A percentile compares a stretch with the other conserved stretches of the same genome.
These are phyloP conservation scores for Amblyopsis hoosieri DNA, from an alignment of 2,797 vertebrate genomes.

Conservation along the genomic window DNA sequence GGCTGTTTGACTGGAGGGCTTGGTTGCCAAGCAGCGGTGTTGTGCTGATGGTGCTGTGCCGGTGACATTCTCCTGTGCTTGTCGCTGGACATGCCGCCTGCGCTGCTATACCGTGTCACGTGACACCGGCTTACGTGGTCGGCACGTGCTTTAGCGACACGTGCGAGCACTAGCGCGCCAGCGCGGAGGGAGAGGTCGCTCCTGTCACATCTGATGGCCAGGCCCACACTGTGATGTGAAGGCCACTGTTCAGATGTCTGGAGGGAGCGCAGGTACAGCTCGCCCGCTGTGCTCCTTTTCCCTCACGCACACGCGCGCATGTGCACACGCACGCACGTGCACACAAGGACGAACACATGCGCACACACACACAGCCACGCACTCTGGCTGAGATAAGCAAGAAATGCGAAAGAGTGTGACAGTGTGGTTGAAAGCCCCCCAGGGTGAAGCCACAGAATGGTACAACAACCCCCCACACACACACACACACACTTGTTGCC, in stretches of 20 bases:
- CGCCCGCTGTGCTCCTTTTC: constrained; percentile 74
- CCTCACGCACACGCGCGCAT: constrained; percentile 12
- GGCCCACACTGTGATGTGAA: constrained; percentile 83
- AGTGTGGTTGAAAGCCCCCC: constrained; percentile 42
- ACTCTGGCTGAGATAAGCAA: constrained; percentile 13
- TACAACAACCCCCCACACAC: neutral
- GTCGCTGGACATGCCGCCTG: neutral
- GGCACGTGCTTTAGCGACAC: neutral
- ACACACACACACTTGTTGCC: neutral
- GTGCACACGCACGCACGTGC: constrained; percentile 6
- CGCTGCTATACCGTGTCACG: constrained; percentile 25
- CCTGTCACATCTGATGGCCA: constrained; percentile 86
- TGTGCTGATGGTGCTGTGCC: neutral
- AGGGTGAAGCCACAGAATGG: constrained; percentile 46
- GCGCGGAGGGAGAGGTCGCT: constrained; percentile 73
- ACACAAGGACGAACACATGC: constrained; percentile 24
- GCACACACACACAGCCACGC: constrained; percentile 14
- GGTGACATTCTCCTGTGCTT: neutral
- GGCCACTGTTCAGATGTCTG: constrained; percentile 84
- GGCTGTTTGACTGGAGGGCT: constrained; percentile 72
- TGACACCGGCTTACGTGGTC: constrained; percentile 25
- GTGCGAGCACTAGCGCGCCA: constrained; percentile 15
- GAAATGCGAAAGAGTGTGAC: too few relatives aligned
- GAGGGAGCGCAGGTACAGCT: constrained; percentile 80
- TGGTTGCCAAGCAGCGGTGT: constrained; percentile 59